Evolutionary conservation across 2,113 vertebrate species (phyloP).

Genomic region (Chamaetylas fuelleborni): DNA sequence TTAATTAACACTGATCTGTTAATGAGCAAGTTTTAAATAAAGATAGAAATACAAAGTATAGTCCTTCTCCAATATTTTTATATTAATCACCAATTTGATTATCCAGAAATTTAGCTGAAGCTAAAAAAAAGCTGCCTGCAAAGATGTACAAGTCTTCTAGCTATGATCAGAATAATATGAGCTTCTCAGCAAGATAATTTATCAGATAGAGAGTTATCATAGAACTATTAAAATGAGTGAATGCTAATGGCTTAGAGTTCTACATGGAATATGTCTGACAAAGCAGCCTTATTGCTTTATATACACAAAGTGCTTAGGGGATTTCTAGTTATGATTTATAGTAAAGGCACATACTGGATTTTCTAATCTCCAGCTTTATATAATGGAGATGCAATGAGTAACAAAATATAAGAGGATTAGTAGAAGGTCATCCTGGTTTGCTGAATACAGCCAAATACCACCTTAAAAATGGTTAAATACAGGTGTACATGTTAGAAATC

Average conservation of each 20-base stretch:
- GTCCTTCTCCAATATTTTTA: background rate
- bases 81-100: background rate
- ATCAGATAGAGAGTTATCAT: background rate
- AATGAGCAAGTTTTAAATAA: background rate
- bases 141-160: background rate
- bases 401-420: slow-evolving; percentile 44
- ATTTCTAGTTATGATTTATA: slow-evolving; percentile 35
- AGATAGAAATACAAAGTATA: background rate
- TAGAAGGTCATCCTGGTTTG: slow-evolving; percentile 23
- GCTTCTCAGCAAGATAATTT: background rate
- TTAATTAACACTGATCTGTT: background rate
- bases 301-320: background rate
- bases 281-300: background rate
- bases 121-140: background rate
- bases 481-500: background rate
- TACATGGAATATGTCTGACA: background rate
- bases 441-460: background rate
- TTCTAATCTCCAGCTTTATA: slow-evolving; percentile 43
- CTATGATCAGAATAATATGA: background rate
- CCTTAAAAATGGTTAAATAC: background rate
- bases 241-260: background rate
- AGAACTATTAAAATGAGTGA: background rate
- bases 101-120: background rate
- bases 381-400: slow-evolving; percentile 46
- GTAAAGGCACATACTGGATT: background rate